phyloP scores from a whole-genome alignment of 2,113 vertebrate species.

The Erythrocercus mccallii region DNA sequence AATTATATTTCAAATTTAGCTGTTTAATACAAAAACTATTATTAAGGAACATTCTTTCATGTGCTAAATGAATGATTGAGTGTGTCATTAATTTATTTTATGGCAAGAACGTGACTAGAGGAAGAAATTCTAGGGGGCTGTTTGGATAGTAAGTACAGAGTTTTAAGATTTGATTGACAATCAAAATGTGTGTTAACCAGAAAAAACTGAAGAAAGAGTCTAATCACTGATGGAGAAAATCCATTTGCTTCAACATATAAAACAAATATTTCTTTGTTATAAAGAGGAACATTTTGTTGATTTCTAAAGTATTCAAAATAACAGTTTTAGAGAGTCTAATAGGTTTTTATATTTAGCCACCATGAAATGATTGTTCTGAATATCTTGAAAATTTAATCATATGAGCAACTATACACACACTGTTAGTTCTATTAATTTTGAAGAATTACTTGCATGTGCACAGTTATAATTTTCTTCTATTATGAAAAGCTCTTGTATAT shows the following conservation, averaged over 20 bases:
- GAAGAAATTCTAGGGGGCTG: conserved; percentile 50
- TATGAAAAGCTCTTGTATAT: not conserved
- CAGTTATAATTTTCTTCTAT: conserved; percentile 46
- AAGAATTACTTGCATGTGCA: not conserved
- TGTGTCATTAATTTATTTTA: conserved; percentile 53
- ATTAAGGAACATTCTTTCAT: conserved; percentile 15
- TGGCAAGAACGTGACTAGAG: conserved; percentile 38
- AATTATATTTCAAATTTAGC: conserved; percentile 49
- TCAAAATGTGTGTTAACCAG: conserved; percentile 50
- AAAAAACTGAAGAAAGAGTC: conserved; percentile 29
- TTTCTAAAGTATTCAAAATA: conserved; percentile 58
- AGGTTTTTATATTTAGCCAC: conserved; percentile 48
- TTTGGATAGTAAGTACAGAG: conserved; percentile 35
- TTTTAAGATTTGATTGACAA: conserved; percentile 61
- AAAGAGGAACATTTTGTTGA: conserved; percentile 55
- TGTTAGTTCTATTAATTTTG: conserved; percentile 38
- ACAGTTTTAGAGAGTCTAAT: conserved; percentile 30
- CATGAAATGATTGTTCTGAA: conserved; percentile 31
- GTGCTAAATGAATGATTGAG: conserved; percentile 48
- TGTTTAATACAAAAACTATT: conserved; percentile 11
- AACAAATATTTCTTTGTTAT: conserved; percentile 54
- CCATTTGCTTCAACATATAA: conserved; percentile 33
- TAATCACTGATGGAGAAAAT: conserved; percentile 47
- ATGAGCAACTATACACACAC: conserved; percentile 12
- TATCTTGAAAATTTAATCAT: conserved; percentile 47